These are phyloP conservation scores for Micropoecilia bifurca DNA, from an alignment of 2,797 vertebrate genomes.

Conservation along the genomic window DNA sequence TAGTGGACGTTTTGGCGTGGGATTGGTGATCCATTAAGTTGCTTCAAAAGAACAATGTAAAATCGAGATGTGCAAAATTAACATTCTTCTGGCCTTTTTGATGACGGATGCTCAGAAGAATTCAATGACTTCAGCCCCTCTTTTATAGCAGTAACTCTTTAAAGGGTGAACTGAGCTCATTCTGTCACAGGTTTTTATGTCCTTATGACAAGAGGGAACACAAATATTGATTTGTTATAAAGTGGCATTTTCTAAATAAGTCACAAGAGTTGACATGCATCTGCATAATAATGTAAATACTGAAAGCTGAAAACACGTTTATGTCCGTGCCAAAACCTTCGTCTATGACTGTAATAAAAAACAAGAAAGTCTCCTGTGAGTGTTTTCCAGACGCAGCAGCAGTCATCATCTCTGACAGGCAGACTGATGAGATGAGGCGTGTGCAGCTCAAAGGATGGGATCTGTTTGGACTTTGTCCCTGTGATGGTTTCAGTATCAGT, in stretches of 20 bases:
- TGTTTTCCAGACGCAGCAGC: slow-evolving; percentile 5
- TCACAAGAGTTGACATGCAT: not conserved
- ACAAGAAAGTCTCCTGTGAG: too few relatives aligned
- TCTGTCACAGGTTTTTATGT: not conserved
- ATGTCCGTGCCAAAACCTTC: not conserved
- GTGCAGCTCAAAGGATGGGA: slow-evolving; percentile 51
- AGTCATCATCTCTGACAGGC: slow-evolving; percentile 31
- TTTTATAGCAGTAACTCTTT: not conserved
- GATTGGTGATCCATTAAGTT: not conserved
- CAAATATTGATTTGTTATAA: not conserved
- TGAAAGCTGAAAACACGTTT: not conserved
- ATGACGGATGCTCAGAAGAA: not conserved
- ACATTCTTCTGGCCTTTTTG: not conserved
- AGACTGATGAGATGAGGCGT: slow-evolving; percentile 41
- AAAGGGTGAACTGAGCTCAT: not conserved
- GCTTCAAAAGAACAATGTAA: not conserved
- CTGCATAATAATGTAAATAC: not conserved
- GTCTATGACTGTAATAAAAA: not conserved
- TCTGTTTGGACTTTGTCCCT: slow-evolving; percentile 50
- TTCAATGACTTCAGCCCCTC: not conserved
- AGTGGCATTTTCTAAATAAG: not conserved
- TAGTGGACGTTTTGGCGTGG: not conserved
- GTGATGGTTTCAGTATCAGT: slow-evolving; percentile 31
- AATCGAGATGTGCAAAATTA: not conserved
- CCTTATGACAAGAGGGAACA: not conserved